Evolutionary conservation across 2,797 vertebrate genomes (phyloP), one percentile per base, ranked within the genome.

Genomic region (Choloepus didactylus): DNA sequence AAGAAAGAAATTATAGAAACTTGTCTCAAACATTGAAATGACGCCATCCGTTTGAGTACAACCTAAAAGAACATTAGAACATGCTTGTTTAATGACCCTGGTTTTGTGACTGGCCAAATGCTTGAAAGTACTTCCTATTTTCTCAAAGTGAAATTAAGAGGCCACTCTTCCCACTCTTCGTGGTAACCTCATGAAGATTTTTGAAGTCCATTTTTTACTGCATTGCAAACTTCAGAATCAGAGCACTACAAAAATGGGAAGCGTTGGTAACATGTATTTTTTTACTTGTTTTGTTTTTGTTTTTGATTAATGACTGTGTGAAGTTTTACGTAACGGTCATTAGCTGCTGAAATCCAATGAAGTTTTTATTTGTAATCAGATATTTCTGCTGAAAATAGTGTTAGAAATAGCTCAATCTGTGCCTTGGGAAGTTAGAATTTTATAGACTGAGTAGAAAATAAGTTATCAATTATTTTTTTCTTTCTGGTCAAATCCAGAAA

Each of bases 341-440:
- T 79, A 86, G 56, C 81, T 72, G 31, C 69, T 75, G 35, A 93
- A 95, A 73, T 91, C 27, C 81, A 91, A 75, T n/a, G 51, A 93
- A 76, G 54, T 54, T 92, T 46, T 91, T 79, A 66, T 25, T 80
- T 56, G 23, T 75, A 88, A 81, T 41, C 21, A 31, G 11, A 21
- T 59, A 51, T 10, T 87, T 88, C 41, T 81, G 27, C 44, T 72
- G 16, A 94, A 10, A 80, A 77, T 18, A 83, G 25, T 51, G 67
- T 72, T 86, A 29, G 11, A 59, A 92, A 75, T 86, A 88, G n/a
- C 31, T 96, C 56, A 76, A 3, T 83, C 31, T 90, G n/a, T 46
- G 16, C 7, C 31, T 86, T 21, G 35, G n/a, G 25, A 93, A 94
- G 69, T 90, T 87, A 80, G 70, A 87, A 27, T 84, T 76, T 83